These are phyloP conservation scores for Ondatra zibethicus DNA, from an alignment of 2,113 vertebrate species.

Conservation along the genomic window DNA sequence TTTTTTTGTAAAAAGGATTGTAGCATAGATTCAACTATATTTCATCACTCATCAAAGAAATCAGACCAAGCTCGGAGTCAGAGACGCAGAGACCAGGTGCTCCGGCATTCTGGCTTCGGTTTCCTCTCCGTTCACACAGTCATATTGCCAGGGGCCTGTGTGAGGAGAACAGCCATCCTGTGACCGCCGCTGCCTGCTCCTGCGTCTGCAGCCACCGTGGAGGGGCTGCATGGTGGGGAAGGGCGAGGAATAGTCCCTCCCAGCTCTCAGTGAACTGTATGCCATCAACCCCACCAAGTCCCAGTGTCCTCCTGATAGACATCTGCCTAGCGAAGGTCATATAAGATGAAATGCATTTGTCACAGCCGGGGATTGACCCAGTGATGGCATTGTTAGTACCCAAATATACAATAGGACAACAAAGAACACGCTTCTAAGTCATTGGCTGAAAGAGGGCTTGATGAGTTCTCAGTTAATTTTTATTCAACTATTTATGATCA, in stretches of 20 bases:
- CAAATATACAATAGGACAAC: background rate
- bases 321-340: background rate
- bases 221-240: background rate
- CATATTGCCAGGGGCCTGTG: background rate
- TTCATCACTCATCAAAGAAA: conserved; percentile 20
- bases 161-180: background rate
- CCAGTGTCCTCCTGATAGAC: background rate
- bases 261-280: background rate
- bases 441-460: background rate
- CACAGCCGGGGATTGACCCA: background rate
- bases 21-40: background rate
- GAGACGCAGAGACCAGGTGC: background rate
- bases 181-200: background rate
- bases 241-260: background rate
- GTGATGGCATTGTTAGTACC: background rate
- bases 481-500: background rate
- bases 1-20: background rate
- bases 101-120: background rate
- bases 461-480: background rate
- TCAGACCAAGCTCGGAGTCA: conserved; percentile 23
- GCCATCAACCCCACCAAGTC: background rate
- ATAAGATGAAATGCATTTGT: background rate
- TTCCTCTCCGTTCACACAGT: background rate
- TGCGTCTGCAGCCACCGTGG: background rate
- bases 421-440: background rate